Evolutionary conservation across 2,888 invertebrate genomes (phyloP).

Genomic region (Diloba caeruleocephala): DNA sequence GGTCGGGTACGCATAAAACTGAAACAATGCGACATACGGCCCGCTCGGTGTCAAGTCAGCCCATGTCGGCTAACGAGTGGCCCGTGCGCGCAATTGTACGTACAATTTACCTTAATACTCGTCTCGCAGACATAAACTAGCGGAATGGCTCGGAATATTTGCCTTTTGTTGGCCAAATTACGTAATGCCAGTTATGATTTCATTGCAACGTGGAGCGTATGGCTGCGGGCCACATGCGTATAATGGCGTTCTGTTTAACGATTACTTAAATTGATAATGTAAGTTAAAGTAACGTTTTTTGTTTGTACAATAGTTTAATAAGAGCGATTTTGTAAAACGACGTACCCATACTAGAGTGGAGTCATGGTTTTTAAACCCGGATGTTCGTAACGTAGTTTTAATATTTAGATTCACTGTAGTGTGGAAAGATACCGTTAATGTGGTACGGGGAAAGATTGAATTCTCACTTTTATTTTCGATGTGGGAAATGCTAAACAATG

Average conservation of each 20-base stretch:
- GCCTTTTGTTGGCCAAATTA: slow-evolving; percentile 84
- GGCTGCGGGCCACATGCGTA: slow-evolving; percentile 58
- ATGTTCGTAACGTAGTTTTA: slow-evolving; percentile 74
- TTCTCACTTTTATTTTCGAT: slow-evolving; percentile 85
- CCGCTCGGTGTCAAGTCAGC: slow-evolving; percentile 76
- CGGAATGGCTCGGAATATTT: slow-evolving; percentile 79
- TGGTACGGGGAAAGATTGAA: slow-evolving; percentile 71
- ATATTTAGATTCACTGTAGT: slow-evolving; percentile 78
- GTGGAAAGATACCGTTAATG: slow-evolving; percentile 78
- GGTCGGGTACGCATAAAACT: slow-evolving; percentile 82
- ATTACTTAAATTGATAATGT: slow-evolving; percentile 54
- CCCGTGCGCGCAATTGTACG: slow-evolving; percentile 86
- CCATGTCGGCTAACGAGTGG: slow-evolving; percentile 80
- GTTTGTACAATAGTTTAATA: slow-evolving; percentile 61
- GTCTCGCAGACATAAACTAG: slow-evolving; percentile 83
- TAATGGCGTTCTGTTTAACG: slow-evolving; percentile 51
- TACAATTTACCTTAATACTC: slow-evolving; percentile 86
- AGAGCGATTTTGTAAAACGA: slow-evolving; percentile 65
- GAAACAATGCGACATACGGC: slow-evolving; percentile 85
- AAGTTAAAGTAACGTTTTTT: slow-evolving; percentile 50
- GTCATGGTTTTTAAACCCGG: slow-evolving; percentile 79
- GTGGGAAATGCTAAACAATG: slow-evolving; percentile 59
- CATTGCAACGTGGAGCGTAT: slow-evolving; percentile 67
- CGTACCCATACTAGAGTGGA: slow-evolving; percentile 59
- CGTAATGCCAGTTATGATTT: slow-evolving; percentile 81